Percentiles rank a stretch among this genome's conserved stretches.
These are phyloP conservation scores for Zhuqinia jingwanae DNA, from an alignment of 2,888 invertebrate genomes.

Conservation along the genomic window DNA sequence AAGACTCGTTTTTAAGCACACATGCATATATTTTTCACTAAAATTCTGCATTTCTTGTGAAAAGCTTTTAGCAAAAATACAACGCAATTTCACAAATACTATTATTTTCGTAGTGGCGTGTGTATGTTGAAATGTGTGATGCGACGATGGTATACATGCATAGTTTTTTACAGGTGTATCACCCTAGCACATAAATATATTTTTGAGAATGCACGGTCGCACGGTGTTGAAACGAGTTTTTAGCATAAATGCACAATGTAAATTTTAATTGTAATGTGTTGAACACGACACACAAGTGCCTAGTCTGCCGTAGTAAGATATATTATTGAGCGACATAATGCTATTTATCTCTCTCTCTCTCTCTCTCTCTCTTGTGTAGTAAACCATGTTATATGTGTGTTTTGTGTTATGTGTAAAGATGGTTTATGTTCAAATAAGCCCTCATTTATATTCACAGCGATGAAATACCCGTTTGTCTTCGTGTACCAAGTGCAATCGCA, in stretches of 20 bases:
- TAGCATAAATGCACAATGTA: constrained; percentile 6
- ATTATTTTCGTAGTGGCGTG: background rate
- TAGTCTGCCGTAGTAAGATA: constrained; percentile 11
- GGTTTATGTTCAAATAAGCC: constrained; percentile 55
- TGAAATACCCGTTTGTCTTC: constrained; percentile 94
- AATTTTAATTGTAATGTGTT: constrained; percentile 48
- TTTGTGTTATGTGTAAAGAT: constrained; percentile 26
- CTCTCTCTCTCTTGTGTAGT: background rate
- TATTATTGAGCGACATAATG: constrained; percentile 14
- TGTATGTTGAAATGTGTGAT: background rate
- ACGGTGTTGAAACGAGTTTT: constrained; percentile 33
- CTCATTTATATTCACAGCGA: constrained; percentile 85
- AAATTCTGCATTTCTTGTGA: background rate
- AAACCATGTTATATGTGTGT: background rate
- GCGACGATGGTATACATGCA: constrained; percentile 6
- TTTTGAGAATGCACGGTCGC: background rate
- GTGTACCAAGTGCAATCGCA: constrained; percentile 91
- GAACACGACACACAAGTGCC: constrained; percentile 17
- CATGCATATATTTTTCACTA: background rate
- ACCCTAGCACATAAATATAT: constrained; percentile 11
- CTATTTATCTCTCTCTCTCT: background rate
- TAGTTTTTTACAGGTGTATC: constrained; percentile 19
- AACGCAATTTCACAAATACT: background rate
- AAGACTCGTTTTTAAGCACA: constrained; percentile 18
- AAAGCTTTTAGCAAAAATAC: background rate